These are phyloP conservation scores for Hiodon tergisus DNA, from an alignment of 2,113 vertebrate species.

Conservation along the genomic window DNA sequence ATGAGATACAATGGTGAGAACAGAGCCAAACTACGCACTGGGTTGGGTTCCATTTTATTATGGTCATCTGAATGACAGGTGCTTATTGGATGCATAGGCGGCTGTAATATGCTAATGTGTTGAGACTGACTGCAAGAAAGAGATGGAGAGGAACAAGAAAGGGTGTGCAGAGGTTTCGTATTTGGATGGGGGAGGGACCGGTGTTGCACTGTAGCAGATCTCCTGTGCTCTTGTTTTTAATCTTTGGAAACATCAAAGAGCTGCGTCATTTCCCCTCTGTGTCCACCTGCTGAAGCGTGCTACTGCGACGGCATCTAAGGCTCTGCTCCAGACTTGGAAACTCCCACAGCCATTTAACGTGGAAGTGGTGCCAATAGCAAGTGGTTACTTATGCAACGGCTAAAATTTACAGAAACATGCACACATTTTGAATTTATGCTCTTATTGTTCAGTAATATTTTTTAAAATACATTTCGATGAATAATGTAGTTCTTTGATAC, in stretches of 20 bases:
- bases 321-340: conserved; percentile 1
- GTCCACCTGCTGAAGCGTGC: conserved; percentile 4
- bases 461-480: no score
- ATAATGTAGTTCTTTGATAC: no score
- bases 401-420: no score
- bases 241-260: conserved; percentile 14
- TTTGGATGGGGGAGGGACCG: background rate
- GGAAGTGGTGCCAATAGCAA: no score
- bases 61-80: background rate
- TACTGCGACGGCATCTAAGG: background rate
- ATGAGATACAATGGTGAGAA: background rate
- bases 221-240: conserved; percentile 17
- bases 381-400: no score
- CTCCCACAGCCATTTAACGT: conserved; percentile 4
- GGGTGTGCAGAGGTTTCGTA: background rate
- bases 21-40: background rate
- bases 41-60: background rate
- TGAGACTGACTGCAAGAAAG: background rate
- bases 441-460: no score
- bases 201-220: background rate
- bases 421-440: no score
- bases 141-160: background rate
- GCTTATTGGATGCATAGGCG: background rate
- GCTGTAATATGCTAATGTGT: background rate
- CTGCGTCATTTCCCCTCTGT: conserved; percentile 9